These are phyloP conservation scores for Myiozetetes cayanensis DNA, from an alignment of 2,113 vertebrate genomes.

Conservation along the genomic window DNA sequence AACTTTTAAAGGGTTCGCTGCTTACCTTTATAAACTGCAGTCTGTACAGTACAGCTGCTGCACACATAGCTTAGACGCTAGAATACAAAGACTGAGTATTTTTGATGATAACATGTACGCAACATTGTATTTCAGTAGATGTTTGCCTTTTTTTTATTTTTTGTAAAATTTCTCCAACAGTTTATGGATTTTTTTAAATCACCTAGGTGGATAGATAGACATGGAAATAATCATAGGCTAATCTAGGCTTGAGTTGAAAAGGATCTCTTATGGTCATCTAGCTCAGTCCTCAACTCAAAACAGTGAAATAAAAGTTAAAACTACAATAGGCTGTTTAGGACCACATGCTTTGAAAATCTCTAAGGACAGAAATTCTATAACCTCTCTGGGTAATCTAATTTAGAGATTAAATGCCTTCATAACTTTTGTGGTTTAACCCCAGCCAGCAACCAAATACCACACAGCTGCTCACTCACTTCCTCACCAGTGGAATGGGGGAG, in stretches of 20 bases:
- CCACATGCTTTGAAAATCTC: neutral
- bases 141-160: neutral
- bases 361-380: neutral
- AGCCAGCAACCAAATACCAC: neutral
- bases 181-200: neutral
- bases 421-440: neutral
- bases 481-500: fast-evolving
- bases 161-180: neutral
- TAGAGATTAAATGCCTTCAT: neutral
- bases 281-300: neutral
- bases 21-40: neutral
- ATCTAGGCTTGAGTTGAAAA: neutral
- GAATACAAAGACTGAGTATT: neutral
- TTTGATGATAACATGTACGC: fast-evolving
- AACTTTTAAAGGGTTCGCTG: neutral
- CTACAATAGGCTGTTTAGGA: neutral
- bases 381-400: neutral
- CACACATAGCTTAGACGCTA: neutral
- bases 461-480: fast-evolving
- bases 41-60: neutral
- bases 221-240: neutral
- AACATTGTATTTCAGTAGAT: neutral
- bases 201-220: neutral
- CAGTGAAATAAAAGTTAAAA: neutral
- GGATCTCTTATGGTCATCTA: neutral